These are phyloP conservation scores for Hoplias malabaricus DNA, from an alignment of 2,113 vertebrate genomes.

Conservation along the genomic window DNA sequence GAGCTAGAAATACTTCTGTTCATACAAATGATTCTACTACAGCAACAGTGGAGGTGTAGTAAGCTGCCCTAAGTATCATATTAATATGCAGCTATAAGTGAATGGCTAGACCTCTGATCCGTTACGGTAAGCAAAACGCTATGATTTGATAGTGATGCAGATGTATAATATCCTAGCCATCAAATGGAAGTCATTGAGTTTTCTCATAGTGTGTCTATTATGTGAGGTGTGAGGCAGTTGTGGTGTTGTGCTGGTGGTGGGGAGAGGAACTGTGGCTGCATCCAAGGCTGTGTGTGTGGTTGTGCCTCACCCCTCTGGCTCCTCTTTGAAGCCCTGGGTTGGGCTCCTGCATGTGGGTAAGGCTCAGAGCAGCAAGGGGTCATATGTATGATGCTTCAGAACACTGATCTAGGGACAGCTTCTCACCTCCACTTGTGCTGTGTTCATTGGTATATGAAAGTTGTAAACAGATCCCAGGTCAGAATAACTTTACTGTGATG, in stretches of 20 bases:
- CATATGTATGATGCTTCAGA: background rate
- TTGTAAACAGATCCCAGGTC: background rate
- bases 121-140: no score
- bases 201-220: background rate
- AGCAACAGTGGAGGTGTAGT: no score
- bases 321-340: slow-evolving; percentile 29
- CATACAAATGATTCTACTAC: no score
- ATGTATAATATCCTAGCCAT: background rate
- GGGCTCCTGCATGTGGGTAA: slow-evolving; percentile 20
- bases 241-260: background rate
- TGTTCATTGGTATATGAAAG: background rate
- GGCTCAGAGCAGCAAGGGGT: background rate
- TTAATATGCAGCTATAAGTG: no score
- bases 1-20: no score
- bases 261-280: slow-evolving; percentile 11
- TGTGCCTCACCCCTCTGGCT: slow-evolving; percentile 7
- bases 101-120: no score
- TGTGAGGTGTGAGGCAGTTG: slow-evolving; percentile 7
- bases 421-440: background rate
- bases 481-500: background rate
- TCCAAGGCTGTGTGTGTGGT: slow-evolving; percentile 21
- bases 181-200: background rate
- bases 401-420: background rate
- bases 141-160: background rate
- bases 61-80: no score